Evolutionary conservation across 1,140 invertebrate species (phyloP).

Genomic region (Mya arenaria): DNA sequence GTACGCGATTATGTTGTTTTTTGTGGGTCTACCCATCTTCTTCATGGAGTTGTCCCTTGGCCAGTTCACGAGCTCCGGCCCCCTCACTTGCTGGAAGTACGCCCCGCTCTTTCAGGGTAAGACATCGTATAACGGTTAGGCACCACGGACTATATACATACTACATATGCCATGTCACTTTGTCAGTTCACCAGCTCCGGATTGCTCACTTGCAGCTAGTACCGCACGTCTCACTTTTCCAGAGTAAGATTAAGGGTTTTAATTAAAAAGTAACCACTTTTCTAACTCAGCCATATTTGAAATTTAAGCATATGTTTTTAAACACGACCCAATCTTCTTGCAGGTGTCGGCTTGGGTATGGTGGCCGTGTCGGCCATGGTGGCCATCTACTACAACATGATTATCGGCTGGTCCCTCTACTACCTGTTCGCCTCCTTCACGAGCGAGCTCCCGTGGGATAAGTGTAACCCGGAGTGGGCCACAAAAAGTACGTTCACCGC

Average conservation of each 20-base stretch:
- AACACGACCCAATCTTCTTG: neutral
- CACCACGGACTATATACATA: neutral
- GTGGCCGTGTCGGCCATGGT: constrained; percentile 68
- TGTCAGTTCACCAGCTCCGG: constrained; percentile 90
- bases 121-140: neutral
- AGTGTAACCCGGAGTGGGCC: constrained; percentile 83
- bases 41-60: constrained; percentile 90
- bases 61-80: constrained; percentile 88
- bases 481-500: constrained; percentile 42
- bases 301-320: neutral
- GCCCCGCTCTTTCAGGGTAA: constrained; percentile 90
- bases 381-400: constrained; percentile 96
- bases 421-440: constrained; percentile 86
- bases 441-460: constrained; percentile 92
- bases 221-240: constrained; percentile 90
- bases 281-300: neutral
- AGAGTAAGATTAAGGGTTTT: constrained; percentile 84
- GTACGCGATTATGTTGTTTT: constrained; percentile 84
- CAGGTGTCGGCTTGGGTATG: constrained; percentile 75
- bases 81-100: constrained; percentile 89
- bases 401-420: constrained; percentile 98
- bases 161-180: no score
- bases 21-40: constrained; percentile 87
- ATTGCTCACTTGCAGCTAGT: constrained; percentile 88
- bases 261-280: neutral